Conservation (phyloP, 2,797 vertebrate genomes). For the Phataginus tetradactyla region DNA sequence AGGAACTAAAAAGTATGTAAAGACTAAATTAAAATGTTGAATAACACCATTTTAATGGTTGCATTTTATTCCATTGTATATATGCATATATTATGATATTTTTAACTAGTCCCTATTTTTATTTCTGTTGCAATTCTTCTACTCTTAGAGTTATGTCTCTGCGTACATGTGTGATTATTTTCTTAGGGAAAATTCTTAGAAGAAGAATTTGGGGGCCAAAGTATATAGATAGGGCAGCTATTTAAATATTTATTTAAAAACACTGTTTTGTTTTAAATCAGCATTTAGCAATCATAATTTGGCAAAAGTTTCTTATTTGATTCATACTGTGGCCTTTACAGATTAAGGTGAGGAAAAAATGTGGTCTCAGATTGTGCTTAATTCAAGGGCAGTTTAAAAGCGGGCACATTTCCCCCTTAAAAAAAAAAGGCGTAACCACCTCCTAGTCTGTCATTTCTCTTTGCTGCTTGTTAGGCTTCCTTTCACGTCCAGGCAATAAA, state of each 20-base stretch:
- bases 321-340: neutral
- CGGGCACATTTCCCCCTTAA: neutral
- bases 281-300: neutral
- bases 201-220: slow-evolving; percentile 9
- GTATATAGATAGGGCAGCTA: neutral
- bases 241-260: neutral
- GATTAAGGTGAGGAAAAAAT: neutral
- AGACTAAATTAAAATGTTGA: neutral
- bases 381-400: neutral
- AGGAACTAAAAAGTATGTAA: neutral
- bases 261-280: neutral
- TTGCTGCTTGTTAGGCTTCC: neutral
- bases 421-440: neutral
- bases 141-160: neutral
- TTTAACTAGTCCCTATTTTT: neutral
- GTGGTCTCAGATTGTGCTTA: neutral
- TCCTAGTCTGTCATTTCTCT: neutral
- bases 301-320: neutral
- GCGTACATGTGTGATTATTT: neutral
- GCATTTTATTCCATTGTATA: neutral
- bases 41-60: neutral
- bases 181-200: slow-evolving; percentile 4
- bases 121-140: neutral
- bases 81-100: neutral
- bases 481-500: neutral